Base-by-base conservation (phyloP, 2,888 invertebrate genomes). In the Scrobipalpa costella region DNA sequence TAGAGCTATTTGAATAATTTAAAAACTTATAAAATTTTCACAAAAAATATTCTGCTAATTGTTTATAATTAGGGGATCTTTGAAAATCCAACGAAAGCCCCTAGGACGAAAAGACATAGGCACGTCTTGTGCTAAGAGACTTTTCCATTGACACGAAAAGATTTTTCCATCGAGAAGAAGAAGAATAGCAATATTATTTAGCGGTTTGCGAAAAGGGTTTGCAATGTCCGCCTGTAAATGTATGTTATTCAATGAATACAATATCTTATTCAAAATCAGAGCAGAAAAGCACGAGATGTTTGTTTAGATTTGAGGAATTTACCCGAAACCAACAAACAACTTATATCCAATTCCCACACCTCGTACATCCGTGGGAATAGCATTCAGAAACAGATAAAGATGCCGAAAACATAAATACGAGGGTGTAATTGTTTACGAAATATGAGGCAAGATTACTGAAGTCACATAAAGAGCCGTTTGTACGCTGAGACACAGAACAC, bases 401-500 rank as follows among this genome's bases (percentile, higher is more conserved):
- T 15, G 38, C 55, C 61, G 38, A 36, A 61, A 60, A 63, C 13
- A 61, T 64, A 61, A 64, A 64, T 64, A 64, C 36, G 50, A 63
- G 64, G 61, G 64, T 61, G 38, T 44, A 61, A 57, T 61, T 64
- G 64, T 64, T 64, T 64, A 64, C 61, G 47, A 19, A 57, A 61
- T 34, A 59, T 19, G 40, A 62, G 57, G 36, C 57, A 62, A 19
- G 36, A 57, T 27, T 5, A n/a, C 19, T 21, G 33, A 34, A 61
- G 50, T 0, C 7, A 19, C 9, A 9, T 17, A 50, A 50, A 21
- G 49, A 17, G 17, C 17, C 11, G 44, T 0, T 44, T 44, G 44
- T 50, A 2, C 50, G 21, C n/a, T n/a, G n/a, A n/a, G n/a, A n/a
- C n/a, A n/a, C n/a, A n/a, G n/a, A n/a, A n/a, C n/a, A n/a, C n/a